Evolutionary conservation across 1,140 invertebrate genomes (phyloP), one percentile per base, ranked within the genome.

Genomic region (Aethina tumida): DNA sequence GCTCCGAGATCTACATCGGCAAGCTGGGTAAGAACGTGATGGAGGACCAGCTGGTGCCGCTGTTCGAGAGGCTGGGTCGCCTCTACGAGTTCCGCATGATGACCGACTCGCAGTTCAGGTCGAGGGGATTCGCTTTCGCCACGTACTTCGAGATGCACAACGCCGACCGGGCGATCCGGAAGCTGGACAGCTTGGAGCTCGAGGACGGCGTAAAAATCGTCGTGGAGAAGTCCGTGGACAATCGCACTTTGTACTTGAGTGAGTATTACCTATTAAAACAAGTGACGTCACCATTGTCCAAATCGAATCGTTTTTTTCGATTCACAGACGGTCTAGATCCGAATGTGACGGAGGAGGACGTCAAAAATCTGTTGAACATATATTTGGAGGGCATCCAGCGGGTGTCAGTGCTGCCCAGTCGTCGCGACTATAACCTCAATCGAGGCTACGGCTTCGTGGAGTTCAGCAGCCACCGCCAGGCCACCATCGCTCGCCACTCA

Each of bases 381-480:
- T 62, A 78, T 1, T 76, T 85, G 5, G 47, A 55, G 7, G 58
- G 56, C 3, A 44, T 87, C 9, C 63, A 67, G 0, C 69, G 84
- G 44, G 74, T 90, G 2, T 88, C 89, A 39, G 57, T 88, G 12
- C 89, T 90, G 56, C 75, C 74, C 1, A 70, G 67, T 27, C 62
- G 63, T n/a, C 58, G 61, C 14, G 71, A 87, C 52, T 73, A 74
- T 33, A 64, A 63, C 0, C 68, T 79, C 38, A 90, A 87, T 60
- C 64, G 86, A 14, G 86, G 87, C 1, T 92, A 86, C 58, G 84
- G 83, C n/a, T 92, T 93, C 56, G 79, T 90, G 5, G 87, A 92
- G 58, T 93, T 90, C 51, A 74, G 75, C 25, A 76, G 68, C 47
- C 89, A 93, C 52, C 66, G 77, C 24, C 70, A 75, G 1, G 88